phyloP scores from a whole-genome alignment of 1,140 invertebrate genomes.

The Rhyzopertha dominica region DNA sequence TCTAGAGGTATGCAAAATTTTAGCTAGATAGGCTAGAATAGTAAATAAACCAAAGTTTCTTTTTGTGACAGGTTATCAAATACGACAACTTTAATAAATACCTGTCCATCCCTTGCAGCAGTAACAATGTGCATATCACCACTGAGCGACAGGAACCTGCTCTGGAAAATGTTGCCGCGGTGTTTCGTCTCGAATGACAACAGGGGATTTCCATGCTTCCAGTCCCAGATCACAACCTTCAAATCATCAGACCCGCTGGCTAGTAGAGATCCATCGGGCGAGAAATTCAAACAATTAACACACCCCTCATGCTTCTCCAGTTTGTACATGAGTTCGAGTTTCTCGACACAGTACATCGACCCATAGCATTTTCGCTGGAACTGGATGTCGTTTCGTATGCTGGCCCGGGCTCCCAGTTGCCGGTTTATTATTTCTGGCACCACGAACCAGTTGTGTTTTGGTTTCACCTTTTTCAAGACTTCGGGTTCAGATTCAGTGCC shows the following conservation, averaged over 20 bases:
- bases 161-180: slow-evolving; percentile 83
- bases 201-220: slow-evolving; percentile 64
- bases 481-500: slow-evolving; percentile 47
- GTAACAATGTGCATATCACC: slow-evolving; percentile 81
- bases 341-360: slow-evolving; percentile 75
- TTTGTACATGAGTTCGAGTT: slow-evolving; percentile 72
- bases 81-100: slow-evolving; percentile 44
- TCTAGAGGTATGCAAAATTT: too few species aligned
- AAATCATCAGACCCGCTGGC: slow-evolving; percentile 90
- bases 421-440: slow-evolving; percentile 56
- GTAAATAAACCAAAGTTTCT: slow-evolving; percentile 27
- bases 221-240: slow-evolving; percentile 82
- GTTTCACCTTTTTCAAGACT: slow-evolving; percentile 55
- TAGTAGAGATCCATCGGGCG: slow-evolving; percentile 65
- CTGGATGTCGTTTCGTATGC: slow-evolving; percentile 49
- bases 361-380: slow-evolving; percentile 73
- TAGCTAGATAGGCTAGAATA: too few species aligned
- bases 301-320: slow-evolving; percentile 80
- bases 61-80: slow-evolving; percentile 27
- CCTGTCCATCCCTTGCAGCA: slow-evolving; percentile 84
- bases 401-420: slow-evolving; percentile 51
- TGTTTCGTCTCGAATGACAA: slow-evolving; percentile 74
- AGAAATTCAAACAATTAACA: slow-evolving; percentile 91
- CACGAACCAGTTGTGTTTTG: slow-evolving; percentile 64
- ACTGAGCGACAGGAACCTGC: slow-evolving; percentile 60